These are phyloP conservation scores for Hormaphis cornu DNA, from an alignment of 1,140 invertebrate genomes.

Conservation along the genomic window DNA sequence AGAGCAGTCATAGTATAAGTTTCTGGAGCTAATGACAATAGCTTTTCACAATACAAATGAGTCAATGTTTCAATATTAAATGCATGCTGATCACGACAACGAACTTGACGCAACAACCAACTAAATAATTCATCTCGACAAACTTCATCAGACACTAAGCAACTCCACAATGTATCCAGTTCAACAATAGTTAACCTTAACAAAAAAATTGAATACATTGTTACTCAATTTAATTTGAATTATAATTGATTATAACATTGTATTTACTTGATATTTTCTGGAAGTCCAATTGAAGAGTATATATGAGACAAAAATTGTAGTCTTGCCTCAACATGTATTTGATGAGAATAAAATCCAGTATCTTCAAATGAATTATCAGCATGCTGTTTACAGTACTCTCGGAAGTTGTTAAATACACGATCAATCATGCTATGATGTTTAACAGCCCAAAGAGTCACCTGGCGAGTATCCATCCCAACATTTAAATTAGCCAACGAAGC, in stretches of 20 bases:
- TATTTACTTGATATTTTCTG: conserved; percentile 66
- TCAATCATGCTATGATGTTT: conserved; percentile 82
- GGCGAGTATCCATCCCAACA: conserved; percentile 57
- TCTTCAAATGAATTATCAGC: conserved; percentile 39
- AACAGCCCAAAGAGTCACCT: conserved; percentile 81
- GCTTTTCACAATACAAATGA: conserved; percentile 78
- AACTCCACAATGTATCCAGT: conserved; percentile 82
- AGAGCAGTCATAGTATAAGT: conserved; percentile 84
- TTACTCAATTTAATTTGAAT: neutral
- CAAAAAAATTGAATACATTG: conserved; percentile 36
- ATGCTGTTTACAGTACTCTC: conserved; percentile 50
- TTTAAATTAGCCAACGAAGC: conserved; percentile 46
- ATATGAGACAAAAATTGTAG: conserved; percentile 85
- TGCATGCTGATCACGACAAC: conserved; percentile 82
- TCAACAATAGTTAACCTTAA: conserved; percentile 79
- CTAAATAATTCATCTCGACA: conserved; percentile 84
- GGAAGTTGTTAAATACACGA: conserved; percentile 78
- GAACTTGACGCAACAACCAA: conserved; percentile 82
- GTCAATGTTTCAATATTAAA: conserved; percentile 74
- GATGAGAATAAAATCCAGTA: conserved; percentile 62
- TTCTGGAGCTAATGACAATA: conserved; percentile 77
- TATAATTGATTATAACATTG: neutral
- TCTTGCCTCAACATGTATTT: conserved; percentile 80
- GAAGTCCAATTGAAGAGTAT: conserved; percentile 81
- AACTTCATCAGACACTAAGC: conserved; percentile 69